A percentile compares a stretch with the other conserved stretches of the same genome.
phyloP scores from a whole-genome alignment of 1,140 invertebrate genomes.

The Argopecten irradians region DNA sequence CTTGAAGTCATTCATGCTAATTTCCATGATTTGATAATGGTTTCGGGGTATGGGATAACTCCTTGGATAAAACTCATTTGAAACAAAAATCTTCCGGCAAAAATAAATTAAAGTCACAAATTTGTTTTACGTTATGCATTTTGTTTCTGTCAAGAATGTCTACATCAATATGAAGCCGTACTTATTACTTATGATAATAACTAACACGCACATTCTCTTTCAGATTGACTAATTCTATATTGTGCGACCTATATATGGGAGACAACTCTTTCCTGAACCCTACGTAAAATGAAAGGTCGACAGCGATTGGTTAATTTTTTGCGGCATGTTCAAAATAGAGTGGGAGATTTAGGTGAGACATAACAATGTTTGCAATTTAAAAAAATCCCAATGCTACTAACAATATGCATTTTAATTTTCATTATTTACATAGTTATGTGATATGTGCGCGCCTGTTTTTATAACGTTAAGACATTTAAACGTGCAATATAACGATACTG shows the following conservation, averaged over 20 bases:
- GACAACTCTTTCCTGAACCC: background rate
- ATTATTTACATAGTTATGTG: background rate
- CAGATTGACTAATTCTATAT: background rate
- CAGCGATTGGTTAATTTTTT: constrained; percentile 6
- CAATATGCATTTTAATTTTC: background rate
- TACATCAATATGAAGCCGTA: no score
- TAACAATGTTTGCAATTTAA: background rate
- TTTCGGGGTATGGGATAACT: no score
- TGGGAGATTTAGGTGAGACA: background rate
- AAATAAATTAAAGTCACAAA: no score
- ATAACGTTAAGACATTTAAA: background rate
- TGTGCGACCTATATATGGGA: background rate
- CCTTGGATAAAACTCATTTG: no score
- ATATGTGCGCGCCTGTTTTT: background rate
- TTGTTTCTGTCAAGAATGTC: no score
- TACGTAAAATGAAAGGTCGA: background rate
- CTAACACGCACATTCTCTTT: background rate
- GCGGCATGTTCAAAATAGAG: constrained; percentile 7
- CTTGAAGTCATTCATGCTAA: no score
- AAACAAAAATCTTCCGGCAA: no score
- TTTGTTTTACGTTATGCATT: no score
- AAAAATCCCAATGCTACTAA: background rate
- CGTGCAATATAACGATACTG: background rate
- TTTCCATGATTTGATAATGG: no score
- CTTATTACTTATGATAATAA: no score